Conservation (phyloP, 2,113 vertebrate genomes). For the Osmerus mordax region DNA sequence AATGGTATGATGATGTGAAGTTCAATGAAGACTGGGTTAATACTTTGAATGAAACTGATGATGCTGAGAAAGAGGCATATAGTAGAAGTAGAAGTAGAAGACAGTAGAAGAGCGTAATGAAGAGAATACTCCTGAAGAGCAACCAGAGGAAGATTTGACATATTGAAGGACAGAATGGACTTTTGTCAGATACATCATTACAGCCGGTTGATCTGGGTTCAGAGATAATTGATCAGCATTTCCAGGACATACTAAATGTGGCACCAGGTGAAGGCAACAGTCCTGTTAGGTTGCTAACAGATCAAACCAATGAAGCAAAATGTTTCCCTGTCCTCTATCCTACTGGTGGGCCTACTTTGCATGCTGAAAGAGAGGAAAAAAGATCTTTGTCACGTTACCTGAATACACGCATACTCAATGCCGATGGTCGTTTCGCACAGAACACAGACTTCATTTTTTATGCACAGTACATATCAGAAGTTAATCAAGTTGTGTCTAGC, state of each 20-base stretch:
- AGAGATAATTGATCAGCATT: slow-evolving; percentile 30
- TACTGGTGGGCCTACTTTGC: neutral
- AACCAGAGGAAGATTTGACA: slow-evolving; percentile 13
- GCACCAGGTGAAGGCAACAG: slow-evolving; percentile 11
- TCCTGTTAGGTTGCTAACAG: slow-evolving; percentile 12
- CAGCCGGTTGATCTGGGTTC: slow-evolving; percentile 13
- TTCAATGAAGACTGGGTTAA: slow-evolving; percentile 6
- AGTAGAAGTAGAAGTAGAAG: neutral
- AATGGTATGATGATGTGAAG: slow-evolving; percentile 10
- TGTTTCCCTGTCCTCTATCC: slow-evolving; percentile 27
- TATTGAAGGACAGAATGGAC: slow-evolving; percentile 12
- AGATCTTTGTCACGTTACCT: neutral
- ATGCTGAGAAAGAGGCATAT: neutral
- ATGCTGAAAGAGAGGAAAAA: slow-evolving; percentile 9
- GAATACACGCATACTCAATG: slow-evolving; percentile 16
- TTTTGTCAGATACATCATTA: slow-evolving; percentile 17
- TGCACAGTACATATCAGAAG: slow-evolving; percentile 24
- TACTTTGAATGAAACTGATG: neutral
- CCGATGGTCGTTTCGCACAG: slow-evolving; percentile 23
- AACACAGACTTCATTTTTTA: slow-evolving; percentile 27
- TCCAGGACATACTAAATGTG: slow-evolving; percentile 9
- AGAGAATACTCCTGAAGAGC: neutral
- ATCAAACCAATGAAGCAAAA: slow-evolving; percentile 26
- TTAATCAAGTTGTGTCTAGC: slow-evolving; percentile 6
- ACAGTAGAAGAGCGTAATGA: neutral